Base-by-base conservation (phyloP, 37 sponge, comb jelly and placozoan species). In the Geodia barretti region DNA sequence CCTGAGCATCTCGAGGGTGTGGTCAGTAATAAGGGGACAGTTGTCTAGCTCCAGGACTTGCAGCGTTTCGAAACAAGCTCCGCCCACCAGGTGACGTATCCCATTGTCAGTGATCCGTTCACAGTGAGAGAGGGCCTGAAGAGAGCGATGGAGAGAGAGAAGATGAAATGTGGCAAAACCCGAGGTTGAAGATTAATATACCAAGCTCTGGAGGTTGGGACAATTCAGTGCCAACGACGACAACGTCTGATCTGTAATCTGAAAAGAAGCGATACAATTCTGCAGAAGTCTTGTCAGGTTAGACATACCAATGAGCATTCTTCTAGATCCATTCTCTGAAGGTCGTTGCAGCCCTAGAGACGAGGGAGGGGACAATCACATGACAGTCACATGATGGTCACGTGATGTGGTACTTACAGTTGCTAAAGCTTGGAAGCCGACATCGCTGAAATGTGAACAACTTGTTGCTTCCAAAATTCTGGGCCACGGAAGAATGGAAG, bases 21-120 rank as follows among this genome's bases (percentile, higher is more conserved):
- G 77, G 87, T 98, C 98, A 0, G 94, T 93, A 68, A 98, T 84
- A 47, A 91, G 88, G 21, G 97, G 97, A 62, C 98, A 98, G 88
- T 98, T 98, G 79, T 98, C 98, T 75, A 98, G 78, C 71, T 95
- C 98, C 73, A 95, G 83, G 3, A 86, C 86, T 43, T 87, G 85
- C 19, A 97, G 83, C 0, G 71, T 84, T 75, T 91, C 94, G 8
- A 69, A 69, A 64, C 85, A 92, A 20, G 79, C 79, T 4, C 95
- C 92, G 43, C 29, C 42, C 39, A 89, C 42, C 38, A 97, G 66
- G 28, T 82, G 76, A 21, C 89, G 54, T 9, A 98, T 84, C 0
- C 98, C 98, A 20, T 68, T 83, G 76, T 98, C 98, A 25, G 94
- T 93, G 20, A 98, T 88, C 75, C 89, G 73, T 77, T 98, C 98